Evolutionary conservation across 2,113 vertebrate species (phyloP), one percentile per base, ranked within the genome.

Genomic region (Petrocephalus zakoni): DNA sequence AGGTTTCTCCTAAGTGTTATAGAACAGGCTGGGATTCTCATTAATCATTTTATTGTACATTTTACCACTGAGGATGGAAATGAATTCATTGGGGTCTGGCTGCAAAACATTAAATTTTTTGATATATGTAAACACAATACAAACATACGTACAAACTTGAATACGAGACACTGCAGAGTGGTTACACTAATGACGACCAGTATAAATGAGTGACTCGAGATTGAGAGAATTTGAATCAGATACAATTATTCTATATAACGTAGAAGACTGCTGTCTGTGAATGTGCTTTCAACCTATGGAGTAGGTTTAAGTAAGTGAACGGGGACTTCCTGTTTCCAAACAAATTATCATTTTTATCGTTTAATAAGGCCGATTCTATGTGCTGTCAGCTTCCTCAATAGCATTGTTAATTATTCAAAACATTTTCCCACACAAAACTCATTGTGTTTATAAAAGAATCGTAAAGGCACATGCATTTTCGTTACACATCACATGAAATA

Each of bases 401-500:
- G 13, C 29, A 78, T 42, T 78, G 42, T 78, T 19, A 42, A 78
- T 78, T 78, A 42, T 19, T 78, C 5, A 2, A 19, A 37, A 17
- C 2, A n/a, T 68, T 78, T 78, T 78, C 34, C 52, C 72, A 78
- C 15, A 42, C 72, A 42, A 78, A 78, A 17, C 25, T 75, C 15
- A 42, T n/a, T n/a, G n/a, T 78, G 72, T 42, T 19, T 78, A 15
- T 78, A 42, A 42, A 42, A 6, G 17, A 42, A 29, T 29, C 6
- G 37, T 78, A 75, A 42, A 75, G 34, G 11, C 25, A 75, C 75
- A 83, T 51, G 46, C 5, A 34, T 88, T 53, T 88, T 49, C 58
- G 55, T 61, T 83, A 47, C 37, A 22, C 34, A 53, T 52, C 21
- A 88, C 87, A 29, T 72, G 42, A 61, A 83, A 88, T 88, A 56